Base-by-base conservation (phyloP, 2,797 vertebrate genomes). In the Coregonus ussuriensis region DNA sequence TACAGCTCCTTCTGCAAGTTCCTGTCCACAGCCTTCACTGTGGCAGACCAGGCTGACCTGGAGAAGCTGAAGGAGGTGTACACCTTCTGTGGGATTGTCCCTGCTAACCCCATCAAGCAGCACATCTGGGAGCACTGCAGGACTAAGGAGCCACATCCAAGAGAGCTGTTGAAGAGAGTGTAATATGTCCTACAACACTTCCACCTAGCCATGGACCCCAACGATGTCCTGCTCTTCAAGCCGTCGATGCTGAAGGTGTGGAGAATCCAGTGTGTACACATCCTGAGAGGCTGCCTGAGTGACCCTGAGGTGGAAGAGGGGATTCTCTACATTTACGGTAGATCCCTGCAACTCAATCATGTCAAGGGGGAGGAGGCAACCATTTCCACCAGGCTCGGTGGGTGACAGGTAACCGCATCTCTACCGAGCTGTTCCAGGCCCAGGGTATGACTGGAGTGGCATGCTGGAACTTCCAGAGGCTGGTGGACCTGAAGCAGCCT, bases 291-390 rank as follows among this genome's bases (percentile, higher is more conserved):
- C 5, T 83, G 76, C 54, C 74, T 84, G 3, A 82, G 76, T 79
- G 78, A 84, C 35, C 75, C 66, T 9, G 79, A 79, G 29, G 11
- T 74, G 13, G 33, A 11, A 16, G 79, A 33, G 9, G 77, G 67
- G 0, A 81, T 79, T 9, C 14, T 82, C 47, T 85, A 85, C 69
- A 79, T 78, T 33, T 31, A 77, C 37, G 82, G 85, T n/a, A 77
- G 83, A 67, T 80, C 79, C 6, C 6, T 85, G 16, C 79, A 80
- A 21, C 77, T 83, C 2, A 80, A 85, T 31, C 72, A 75, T n/a
- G 18, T 77, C 3, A 18, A 70, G n/a, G 77, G 81, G 7, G 77
- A 85, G n/a, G 81, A 77, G 0, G 83, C 77, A 0, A 51, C 25
- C 77, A 83, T 21, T 82, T 71, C 29, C 81, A 82, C 41, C 79